A percentile compares a stretch with the other conserved stretches of the same genome.
These are phyloP conservation scores for Kryptolebias ocellatus DNA, from an alignment of 2,797 vertebrate genomes.

Conservation along the genomic window DNA sequence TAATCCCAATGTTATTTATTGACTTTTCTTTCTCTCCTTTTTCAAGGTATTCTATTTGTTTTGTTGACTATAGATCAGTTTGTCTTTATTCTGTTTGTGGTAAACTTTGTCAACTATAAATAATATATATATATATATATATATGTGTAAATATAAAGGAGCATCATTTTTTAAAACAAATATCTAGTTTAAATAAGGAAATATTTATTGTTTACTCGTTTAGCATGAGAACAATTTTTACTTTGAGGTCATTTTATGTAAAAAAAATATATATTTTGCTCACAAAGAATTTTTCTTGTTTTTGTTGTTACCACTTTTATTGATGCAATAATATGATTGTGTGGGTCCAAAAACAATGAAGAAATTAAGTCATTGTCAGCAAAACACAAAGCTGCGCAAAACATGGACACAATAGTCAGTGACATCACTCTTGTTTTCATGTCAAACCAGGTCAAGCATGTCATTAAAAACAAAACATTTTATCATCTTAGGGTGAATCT, in stretches of 20 bases:
- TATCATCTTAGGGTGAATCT: neutral
- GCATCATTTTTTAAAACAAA: neutral
- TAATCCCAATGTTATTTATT: conserved; percentile 54
- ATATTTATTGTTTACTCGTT: too few relatives aligned
- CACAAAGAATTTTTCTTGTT: neutral
- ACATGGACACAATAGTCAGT: neutral
- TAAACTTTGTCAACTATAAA: too few relatives aligned
- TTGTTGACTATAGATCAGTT: neutral
- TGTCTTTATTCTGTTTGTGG: neutral
- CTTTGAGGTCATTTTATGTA: neutral
- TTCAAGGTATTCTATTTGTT: neutral
- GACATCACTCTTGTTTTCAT: conserved; percentile 9
- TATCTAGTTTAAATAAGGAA: neutral
- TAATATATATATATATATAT: too few relatives aligned
- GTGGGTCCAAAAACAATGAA: neutral
- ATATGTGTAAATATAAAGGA: too few relatives aligned
- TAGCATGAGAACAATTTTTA: neutral
- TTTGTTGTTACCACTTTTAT: conserved; percentile 8
- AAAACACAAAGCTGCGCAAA: conserved; percentile 5
- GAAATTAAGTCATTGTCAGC: neutral
- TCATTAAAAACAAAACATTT: neutral
- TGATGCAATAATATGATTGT: neutral
- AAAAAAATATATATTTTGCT: neutral
- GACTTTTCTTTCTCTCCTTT: conserved; percentile 13
- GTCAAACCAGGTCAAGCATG: neutral